Evolutionary conservation across 2,888 invertebrate species (phyloP).

Genomic region (Prosopocoilus inquinatus): DNA sequence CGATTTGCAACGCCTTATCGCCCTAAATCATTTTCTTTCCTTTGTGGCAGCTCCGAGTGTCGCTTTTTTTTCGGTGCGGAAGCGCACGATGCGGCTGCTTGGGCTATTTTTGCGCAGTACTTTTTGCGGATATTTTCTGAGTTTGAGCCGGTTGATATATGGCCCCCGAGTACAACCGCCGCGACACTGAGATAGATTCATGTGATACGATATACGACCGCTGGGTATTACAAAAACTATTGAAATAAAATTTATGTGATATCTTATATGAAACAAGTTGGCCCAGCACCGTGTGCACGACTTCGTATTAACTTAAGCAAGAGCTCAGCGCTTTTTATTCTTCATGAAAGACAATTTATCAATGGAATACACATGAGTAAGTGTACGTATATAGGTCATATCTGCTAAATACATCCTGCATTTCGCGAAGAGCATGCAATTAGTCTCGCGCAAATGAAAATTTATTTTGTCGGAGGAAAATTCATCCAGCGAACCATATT

Average conservation of each 20-base stretch:
- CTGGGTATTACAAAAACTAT: slow-evolving; percentile 34
- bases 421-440: no score
- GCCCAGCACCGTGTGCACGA: not conserved
- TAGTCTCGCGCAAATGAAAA: not conserved
- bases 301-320: no score
- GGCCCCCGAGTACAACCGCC: slow-evolving; percentile 37
- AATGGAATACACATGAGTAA: no score
- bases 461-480: not conserved
- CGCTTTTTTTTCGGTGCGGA: slow-evolving; percentile 15
- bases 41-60: slow-evolving; percentile 15
- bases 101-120: slow-evolving; percentile 33
- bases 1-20: slow-evolving; percentile 2
- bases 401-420: no score
- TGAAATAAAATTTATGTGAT: slow-evolving; percentile 36
- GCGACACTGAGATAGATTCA: slow-evolving; percentile 46
- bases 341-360: no score
- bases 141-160: slow-evolving; percentile 45
- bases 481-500: slow-evolving; percentile 6
- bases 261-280: slow-evolving; percentile 21
- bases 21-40: slow-evolving; percentile 4
- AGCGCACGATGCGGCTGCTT: slow-evolving; percentile 18
- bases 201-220: slow-evolving; percentile 43
- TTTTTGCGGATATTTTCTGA: slow-evolving; percentile 41
- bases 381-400: no score
- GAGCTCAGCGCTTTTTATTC: no score